Percentiles rank a stretch among this genome's conserved stretches.
These are phyloP conservation scores for Sphenopsis melanotis DNA, from an alignment of 2,797 vertebrate species.

Conservation along the genomic window DNA sequence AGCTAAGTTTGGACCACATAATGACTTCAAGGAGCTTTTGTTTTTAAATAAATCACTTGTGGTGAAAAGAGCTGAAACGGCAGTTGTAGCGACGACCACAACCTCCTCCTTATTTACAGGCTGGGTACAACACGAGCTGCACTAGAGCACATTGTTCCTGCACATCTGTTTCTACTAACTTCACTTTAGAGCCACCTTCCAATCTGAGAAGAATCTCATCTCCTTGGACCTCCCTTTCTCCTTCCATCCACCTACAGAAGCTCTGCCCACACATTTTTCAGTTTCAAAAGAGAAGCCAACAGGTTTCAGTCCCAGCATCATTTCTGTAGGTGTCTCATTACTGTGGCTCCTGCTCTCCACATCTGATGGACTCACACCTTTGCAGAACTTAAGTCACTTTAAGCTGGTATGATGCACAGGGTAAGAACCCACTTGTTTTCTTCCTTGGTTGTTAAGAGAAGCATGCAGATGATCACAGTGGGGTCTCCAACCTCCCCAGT, in stretches of 20 bases:
- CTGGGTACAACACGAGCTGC: neutral
- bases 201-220: neutral
- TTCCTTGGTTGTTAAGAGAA: neutral
- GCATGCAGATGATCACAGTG: neutral
- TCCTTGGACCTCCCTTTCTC: neutral
- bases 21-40: neutral
- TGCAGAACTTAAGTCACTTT: neutral
- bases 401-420: neutral
- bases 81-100: neutral
- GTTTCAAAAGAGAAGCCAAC: neutral
- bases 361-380: neutral
- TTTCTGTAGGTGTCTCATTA: neutral
- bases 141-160: neutral
- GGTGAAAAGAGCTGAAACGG: neutral
- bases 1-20: neutral
- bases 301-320: neutral
- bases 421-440: neutral
- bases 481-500: neutral
- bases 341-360: neutral
- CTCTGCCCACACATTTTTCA: neutral
- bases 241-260: neutral
- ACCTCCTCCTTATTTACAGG: neutral
- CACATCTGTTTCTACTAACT: neutral
- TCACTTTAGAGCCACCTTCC: neutral
- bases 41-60: conserved; percentile 11